Conservation (phyloP, 2,797 vertebrate species). For the Ctenochaetus hawaiiensis region DNA sequence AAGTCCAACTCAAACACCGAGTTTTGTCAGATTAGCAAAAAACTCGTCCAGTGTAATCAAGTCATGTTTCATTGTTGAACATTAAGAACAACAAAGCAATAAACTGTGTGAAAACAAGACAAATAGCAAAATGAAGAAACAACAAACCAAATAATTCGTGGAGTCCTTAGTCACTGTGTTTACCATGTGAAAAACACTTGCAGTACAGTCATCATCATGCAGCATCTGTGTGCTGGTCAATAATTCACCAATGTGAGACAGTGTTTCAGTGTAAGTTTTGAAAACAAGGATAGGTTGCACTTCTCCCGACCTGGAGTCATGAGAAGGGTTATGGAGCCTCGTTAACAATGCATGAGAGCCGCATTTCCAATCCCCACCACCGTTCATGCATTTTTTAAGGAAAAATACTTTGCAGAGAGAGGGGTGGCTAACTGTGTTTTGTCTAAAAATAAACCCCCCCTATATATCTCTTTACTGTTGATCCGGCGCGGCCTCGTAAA, state of each 20-base stretch:
- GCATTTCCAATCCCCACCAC: constrained; percentile 65
- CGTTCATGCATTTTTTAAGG: constrained; percentile 83
- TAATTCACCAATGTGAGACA: constrained; percentile 75
- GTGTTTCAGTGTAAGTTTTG: constrained; percentile 68
- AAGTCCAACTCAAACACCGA: background rate
- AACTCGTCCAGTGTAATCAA: background rate
- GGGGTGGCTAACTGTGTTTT: constrained; percentile 59
- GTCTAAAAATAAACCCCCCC: constrained; percentile 81
- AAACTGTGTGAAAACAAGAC: background rate
- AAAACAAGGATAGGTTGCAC: constrained; percentile 82
- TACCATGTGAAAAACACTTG: background rate
- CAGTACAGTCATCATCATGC: constrained; percentile 37
- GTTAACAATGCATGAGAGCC: constrained; percentile 80
- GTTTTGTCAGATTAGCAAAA: background rate
- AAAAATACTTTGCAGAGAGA: constrained; percentile 77
- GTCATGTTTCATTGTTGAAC: background rate
- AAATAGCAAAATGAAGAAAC: background rate
- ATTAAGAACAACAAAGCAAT: background rate
- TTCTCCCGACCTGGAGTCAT: constrained; percentile 78
- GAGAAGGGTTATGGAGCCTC: constrained; percentile 77
- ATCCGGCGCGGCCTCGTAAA: constrained; percentile 52
- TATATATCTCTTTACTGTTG: constrained; percentile 62
- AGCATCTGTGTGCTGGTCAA: constrained; percentile 74
- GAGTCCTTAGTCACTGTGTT: constrained; percentile 22
- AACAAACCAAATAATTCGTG: background rate